Percentiles rank a stretch among this genome's conserved stretches.
These are phyloP conservation scores for Heliconius nattereri DNA, from an alignment of 1,140 invertebrate species.

Conservation along the genomic window DNA sequence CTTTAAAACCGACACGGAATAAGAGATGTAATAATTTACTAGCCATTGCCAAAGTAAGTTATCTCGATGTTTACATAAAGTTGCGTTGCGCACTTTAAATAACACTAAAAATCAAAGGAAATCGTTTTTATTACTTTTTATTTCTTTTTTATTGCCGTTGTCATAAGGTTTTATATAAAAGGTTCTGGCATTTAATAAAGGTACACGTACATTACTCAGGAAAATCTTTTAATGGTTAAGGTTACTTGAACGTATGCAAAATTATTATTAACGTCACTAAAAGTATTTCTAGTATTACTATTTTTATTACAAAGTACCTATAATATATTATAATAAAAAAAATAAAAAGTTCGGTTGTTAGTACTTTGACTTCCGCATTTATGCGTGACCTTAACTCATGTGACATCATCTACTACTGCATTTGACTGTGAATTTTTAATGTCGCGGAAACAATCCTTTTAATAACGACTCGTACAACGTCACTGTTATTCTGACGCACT, in stretches of 20 bases:
- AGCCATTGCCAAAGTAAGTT: slow-evolving; percentile 1
- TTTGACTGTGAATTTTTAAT: slow-evolving; percentile 39
- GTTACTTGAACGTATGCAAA: not conserved
- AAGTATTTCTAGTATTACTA: too few species aligned
- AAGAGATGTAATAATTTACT: slow-evolving; percentile 2
- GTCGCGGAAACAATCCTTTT: slow-evolving; percentile 44
- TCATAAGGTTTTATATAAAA: slow-evolving; percentile 20
- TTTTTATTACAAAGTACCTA: too few species aligned
- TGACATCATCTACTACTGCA: slow-evolving; percentile 43
- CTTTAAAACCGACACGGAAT: not conserved
- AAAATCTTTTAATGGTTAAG: not conserved
- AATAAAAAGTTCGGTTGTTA: slow-evolving; percentile 2
- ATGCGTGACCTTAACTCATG: slow-evolving; percentile 44
- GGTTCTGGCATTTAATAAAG: slow-evolving; percentile 1
- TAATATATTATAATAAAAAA: too few species aligned
- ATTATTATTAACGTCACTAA: not conserved
- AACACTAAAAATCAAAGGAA: slow-evolving; percentile 26
- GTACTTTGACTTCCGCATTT: slow-evolving; percentile 49
- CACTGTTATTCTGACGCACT: not conserved
- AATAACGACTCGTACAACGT: slow-evolving; percentile 26
- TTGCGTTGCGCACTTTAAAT: slow-evolving; percentile 16
- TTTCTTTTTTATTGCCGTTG: slow-evolving; percentile 12
- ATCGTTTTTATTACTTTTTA: slow-evolving; percentile 23
- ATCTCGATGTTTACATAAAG: slow-evolving; percentile 17
- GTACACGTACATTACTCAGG: not conserved